These are phyloP conservation scores for Cephalopachus bancanus DNA, from an alignment of 2,797 vertebrate genomes.

Conservation along the genomic window DNA sequence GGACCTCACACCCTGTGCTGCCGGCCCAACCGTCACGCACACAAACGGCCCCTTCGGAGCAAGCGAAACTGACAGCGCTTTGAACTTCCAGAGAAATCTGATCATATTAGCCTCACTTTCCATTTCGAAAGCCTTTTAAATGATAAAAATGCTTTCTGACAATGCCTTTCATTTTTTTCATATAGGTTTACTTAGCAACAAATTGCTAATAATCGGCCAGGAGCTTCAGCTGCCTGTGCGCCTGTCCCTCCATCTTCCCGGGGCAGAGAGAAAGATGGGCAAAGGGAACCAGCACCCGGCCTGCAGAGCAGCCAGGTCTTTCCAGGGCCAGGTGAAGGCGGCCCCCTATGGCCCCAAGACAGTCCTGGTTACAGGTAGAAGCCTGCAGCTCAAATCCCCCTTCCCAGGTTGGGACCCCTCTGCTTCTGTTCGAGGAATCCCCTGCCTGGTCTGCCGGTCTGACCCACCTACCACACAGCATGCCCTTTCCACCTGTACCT, in stretches of 20 bases:
- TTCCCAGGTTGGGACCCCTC: background rate
- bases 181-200: conserved; percentile 83
- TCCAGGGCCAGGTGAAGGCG: no score
- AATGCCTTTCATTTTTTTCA: conserved; percentile 83
- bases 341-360: accelerated
- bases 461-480: accelerated
- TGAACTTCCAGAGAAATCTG: conserved; percentile 75
- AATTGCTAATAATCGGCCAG: conserved; percentile 80
- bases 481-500: background rate
- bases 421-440: background rate
- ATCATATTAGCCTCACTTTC: conserved; percentile 64
- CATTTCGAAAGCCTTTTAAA: conserved; percentile 80
- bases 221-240: conserved; percentile 24
- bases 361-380: background rate
- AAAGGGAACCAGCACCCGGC: background rate
- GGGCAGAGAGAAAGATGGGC: conserved; percentile 20
- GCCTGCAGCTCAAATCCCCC: background rate
- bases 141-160: conserved; percentile 82
- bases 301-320: background rate
- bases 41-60: background rate
- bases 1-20: background rate
- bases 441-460: background rate
- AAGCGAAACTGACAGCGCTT: conserved; percentile 64
- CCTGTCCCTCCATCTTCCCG: conserved; percentile 57
- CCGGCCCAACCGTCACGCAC: conserved; percentile 49